Conservation (phyloP, 2,797 vertebrate genomes). For the Pseudochirops cupreus region DNA sequence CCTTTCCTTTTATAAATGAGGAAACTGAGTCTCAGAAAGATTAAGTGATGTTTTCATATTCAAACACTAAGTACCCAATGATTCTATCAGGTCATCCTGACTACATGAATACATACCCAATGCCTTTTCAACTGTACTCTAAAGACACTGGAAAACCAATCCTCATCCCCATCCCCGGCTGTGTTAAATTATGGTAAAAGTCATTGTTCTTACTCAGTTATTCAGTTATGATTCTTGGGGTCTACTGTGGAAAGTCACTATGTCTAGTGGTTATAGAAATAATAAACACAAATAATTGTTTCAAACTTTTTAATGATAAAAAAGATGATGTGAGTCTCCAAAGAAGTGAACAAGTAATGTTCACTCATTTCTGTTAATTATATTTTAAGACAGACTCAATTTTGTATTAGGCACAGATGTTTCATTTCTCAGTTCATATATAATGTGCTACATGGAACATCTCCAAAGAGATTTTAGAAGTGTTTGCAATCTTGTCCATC, state of each 20-base stretch:
- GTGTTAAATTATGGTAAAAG: slow-evolving; percentile 63
- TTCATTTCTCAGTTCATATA: slow-evolving; percentile 84
- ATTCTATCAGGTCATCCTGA: not conserved
- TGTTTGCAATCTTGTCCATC: slow-evolving; percentile 82
- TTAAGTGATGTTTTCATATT: not conserved
- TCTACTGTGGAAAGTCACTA: slow-evolving; percentile 63
- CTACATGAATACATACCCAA: not conserved
- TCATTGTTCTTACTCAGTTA: slow-evolving; percentile 65
- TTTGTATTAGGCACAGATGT: slow-evolving; percentile 84
- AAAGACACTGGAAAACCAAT: slow-evolving; percentile 60
- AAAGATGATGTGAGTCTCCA: slow-evolving; percentile 78
- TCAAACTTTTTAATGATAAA: slow-evolving; percentile 79
- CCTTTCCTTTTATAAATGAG: not conserved
- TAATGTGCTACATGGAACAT: slow-evolving; percentile 82
- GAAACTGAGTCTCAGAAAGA: not conserved
- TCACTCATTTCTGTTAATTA: slow-evolving; percentile 83
- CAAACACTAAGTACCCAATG: not conserved
- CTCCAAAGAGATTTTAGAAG: slow-evolving; percentile 83
- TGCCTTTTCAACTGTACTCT: not conserved
- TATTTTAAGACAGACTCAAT: slow-evolving; percentile 83
- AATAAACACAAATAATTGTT: slow-evolving; percentile 63
- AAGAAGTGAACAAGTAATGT: slow-evolving; percentile 80
- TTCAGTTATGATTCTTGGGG: slow-evolving; percentile 53
- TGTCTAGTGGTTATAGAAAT: slow-evolving; percentile 66
- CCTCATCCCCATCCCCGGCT: slow-evolving; percentile 43